Conservation (phyloP, 1,140 invertebrate species). For the Scaptomyza montana region DNA sequence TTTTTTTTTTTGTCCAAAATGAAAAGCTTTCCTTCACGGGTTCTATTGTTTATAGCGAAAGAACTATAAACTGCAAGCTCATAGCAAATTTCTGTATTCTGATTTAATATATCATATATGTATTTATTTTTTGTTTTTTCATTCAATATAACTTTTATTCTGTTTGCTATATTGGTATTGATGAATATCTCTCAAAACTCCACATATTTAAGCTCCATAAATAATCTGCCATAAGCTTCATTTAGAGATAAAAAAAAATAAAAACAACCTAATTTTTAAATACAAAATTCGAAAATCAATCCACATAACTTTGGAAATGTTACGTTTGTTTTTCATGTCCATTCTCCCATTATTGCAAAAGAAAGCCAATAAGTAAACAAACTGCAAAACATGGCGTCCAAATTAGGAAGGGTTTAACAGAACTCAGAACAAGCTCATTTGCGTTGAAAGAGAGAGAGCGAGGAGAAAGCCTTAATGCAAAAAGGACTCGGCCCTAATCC, state of each 20-base stretch:
- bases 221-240: too few relatives aligned
- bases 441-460: constrained; percentile 12
- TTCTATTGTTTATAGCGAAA: too few relatives aligned
- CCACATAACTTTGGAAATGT: constrained; percentile 48
- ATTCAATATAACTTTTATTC: not conserved
- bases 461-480: constrained; percentile 47
- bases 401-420: constrained; percentile 40
- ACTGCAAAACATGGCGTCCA: constrained; percentile 31
- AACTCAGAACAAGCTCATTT: constrained; percentile 29
- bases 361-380: constrained; percentile 19
- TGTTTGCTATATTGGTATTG: too few relatives aligned
- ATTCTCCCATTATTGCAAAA: not conserved
- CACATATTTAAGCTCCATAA: too few relatives aligned
- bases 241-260: not conserved
- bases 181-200: too few relatives aligned
- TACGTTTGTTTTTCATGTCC: constrained; percentile 9
- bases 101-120: too few relatives aligned
- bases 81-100: too few relatives aligned
- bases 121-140: too few relatives aligned
- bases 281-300: constrained; percentile 64
- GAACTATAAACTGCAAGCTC: too few relatives aligned
- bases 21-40: too few relatives aligned
- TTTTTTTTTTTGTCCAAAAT: too few relatives aligned
- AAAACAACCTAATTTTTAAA: constrained; percentile 55
- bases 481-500: constrained; percentile 60